Evolutionary conservation across 2,113 vertebrate species (phyloP).

Genomic region (Sinocyclocheilus anshuiensis): DNA sequence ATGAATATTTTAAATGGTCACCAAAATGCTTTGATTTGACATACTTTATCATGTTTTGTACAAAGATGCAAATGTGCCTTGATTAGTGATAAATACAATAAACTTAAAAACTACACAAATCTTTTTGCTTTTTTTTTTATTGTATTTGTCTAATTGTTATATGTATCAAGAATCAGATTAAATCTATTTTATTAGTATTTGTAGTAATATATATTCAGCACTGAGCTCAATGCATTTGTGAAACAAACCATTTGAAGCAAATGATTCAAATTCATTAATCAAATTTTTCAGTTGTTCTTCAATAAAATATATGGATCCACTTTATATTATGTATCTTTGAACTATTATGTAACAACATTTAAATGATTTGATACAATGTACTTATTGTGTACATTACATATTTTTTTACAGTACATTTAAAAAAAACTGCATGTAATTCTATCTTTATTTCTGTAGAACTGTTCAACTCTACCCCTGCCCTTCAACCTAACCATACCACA

Average conservation of each 20-base stretch:
- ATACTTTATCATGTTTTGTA: slow-evolving; percentile 34
- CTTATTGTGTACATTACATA: background rate
- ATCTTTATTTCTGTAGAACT: background rate
- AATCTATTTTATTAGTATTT: background rate
- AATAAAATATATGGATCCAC: no score
- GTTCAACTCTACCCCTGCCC: background rate
- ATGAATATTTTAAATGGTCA: background rate
- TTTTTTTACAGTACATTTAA: background rate
- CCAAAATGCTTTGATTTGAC: background rate
- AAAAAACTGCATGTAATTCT: background rate
- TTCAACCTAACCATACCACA: background rate
- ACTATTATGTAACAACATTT: background rate
- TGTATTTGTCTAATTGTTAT: background rate
- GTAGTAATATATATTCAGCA: background rate
- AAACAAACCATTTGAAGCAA: background rate
- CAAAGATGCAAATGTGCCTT: slow-evolving; percentile 11
- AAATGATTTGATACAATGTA: background rate
- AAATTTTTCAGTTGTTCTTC: background rate
- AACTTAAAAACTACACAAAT: background rate
- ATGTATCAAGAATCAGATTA: background rate
- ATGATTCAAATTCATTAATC: background rate
- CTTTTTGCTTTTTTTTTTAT: background rate
- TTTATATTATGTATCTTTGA: background rate
- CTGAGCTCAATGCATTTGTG: background rate
- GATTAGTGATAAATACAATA: slow-evolving; percentile 1